These are phyloP conservation scores for Piaya cayana DNA, from an alignment of 2,113 vertebrate genomes.

Conservation along the genomic window DNA sequence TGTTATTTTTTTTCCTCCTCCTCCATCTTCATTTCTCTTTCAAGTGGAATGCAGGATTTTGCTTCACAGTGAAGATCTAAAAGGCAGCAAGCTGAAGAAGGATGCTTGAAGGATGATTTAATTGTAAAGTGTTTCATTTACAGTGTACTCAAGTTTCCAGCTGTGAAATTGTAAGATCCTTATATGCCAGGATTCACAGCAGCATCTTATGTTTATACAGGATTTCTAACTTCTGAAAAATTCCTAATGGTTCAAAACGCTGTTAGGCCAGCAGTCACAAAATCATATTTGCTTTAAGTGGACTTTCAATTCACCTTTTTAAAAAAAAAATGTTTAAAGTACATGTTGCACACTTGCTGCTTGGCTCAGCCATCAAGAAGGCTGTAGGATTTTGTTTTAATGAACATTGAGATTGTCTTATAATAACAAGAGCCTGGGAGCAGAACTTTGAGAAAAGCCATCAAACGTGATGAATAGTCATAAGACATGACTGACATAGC, in stretches of 20 bases:
- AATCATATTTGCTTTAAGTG: background rate
- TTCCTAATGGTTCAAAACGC: background rate
- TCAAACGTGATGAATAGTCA: background rate
- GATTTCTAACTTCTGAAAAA: background rate
- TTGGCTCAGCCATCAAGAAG: background rate
- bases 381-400: background rate
- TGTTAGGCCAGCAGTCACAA: background rate
- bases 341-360: background rate
- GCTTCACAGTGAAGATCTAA: background rate
- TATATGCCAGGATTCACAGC: background rate
- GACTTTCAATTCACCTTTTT: background rate
- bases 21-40: background rate
- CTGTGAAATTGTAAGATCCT: background rate
- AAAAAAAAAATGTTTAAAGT: background rate
- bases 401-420: background rate
- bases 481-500: background rate
- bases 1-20: background rate
- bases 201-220: background rate
- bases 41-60: background rate
- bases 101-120: slow-evolving; percentile 24
- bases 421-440: background rate
- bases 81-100: background rate
- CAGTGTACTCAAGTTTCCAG: slow-evolving; percentile 3
- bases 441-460: background rate
- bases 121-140: slow-evolving; percentile 25